Percentiles rank a stretch among this genome's conserved stretches.
Evolutionary conservation across 2,888 invertebrate species (phyloP).

Genomic region (Pherbina coryleti): DNA sequence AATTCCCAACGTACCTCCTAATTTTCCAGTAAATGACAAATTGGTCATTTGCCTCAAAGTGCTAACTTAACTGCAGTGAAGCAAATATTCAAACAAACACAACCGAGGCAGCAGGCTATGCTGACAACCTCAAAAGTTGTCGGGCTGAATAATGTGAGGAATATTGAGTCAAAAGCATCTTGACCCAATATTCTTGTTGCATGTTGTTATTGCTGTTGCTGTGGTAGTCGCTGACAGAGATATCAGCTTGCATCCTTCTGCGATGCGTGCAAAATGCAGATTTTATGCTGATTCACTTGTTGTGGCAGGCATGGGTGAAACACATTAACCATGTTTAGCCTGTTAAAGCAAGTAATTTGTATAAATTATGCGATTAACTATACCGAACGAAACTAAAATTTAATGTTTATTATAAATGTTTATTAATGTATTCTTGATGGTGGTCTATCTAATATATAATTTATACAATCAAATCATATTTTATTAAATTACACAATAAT

Average conservation of each 20-base stretch:
- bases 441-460: no score
- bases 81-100: neutral
- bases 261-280: neutral
- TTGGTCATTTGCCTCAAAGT: neutral
- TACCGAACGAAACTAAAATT: no score
- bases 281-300: neutral
- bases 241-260: neutral
- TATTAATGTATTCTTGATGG: no score
- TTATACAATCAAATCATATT: no score
- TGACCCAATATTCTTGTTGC: slow-evolving; percentile 1
- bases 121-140: neutral
- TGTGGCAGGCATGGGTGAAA: neutral
- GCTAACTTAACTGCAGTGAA: neutral
- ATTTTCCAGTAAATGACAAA: neutral
- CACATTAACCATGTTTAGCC: neutral
- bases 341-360: neutral
- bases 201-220: neutral
- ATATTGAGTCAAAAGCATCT: neutral
- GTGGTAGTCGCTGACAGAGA: no score
- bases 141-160: neutral
- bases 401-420: no score
- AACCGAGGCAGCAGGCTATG: neutral
- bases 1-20: neutral
- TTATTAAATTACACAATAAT: no score
- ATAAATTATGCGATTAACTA: neutral